Conservation (phyloP, 2,888 invertebrate species). For the Drosophila longiperda region DNA sequence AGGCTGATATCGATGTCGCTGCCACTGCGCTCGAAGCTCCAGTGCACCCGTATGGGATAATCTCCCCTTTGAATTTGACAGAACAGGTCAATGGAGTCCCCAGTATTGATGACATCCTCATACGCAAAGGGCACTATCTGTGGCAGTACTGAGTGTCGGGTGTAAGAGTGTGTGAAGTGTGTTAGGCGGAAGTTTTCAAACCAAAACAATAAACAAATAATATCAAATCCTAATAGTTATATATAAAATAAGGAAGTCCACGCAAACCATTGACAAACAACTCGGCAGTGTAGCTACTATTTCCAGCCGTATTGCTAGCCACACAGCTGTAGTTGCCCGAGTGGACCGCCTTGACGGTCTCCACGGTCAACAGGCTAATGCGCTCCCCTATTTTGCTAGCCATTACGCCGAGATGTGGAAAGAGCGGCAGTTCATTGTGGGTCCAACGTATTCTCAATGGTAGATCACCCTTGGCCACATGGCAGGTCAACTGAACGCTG, state of each 20-base stretch:
- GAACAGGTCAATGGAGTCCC: constrained; percentile 89
- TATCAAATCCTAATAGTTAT: constrained; percentile 50
- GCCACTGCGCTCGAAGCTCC: constrained; percentile 86
- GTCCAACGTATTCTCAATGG: constrained; percentile 90
- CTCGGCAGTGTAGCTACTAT: constrained; percentile 87
- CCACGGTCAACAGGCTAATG: constrained; percentile 89
- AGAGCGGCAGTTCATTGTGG: constrained; percentile 82
- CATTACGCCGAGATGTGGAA: constrained; percentile 87
- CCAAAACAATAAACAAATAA: constrained; percentile 30
- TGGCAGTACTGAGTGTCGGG: constrained; percentile 88
- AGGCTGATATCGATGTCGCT: constrained; percentile 55
- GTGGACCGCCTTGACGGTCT: constrained; percentile 89
- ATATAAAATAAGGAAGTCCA: background rate
- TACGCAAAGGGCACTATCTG: constrained; percentile 91
- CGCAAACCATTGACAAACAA: constrained; percentile 88
- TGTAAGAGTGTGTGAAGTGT: constrained; percentile 22
- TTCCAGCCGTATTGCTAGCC: constrained; percentile 88
- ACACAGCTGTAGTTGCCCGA: constrained; percentile 90
- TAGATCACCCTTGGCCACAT: constrained; percentile 87
- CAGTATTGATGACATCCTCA: constrained; percentile 89
- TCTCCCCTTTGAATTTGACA: constrained; percentile 91
- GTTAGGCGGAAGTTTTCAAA: constrained; percentile 11
- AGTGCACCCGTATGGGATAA: constrained; percentile 88
- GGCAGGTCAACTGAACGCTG: constrained; percentile 87
- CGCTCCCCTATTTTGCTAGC: constrained; percentile 88